Conservation (phyloP, 2,888 invertebrate species). For the Eilema depressum region DNA sequence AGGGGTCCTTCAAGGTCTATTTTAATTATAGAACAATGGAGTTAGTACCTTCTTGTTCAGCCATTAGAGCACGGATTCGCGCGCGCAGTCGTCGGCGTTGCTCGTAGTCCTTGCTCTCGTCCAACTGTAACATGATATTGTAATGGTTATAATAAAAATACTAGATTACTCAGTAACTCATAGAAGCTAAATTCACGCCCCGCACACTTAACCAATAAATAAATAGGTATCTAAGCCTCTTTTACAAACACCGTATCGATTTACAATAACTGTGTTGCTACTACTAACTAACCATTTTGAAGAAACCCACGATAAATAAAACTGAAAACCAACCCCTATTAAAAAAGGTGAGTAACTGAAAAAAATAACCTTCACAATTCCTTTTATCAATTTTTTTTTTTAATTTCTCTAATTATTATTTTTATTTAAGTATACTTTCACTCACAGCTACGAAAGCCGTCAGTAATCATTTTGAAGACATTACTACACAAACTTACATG, state of each 20-base stretch:
- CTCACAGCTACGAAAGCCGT: not conserved
- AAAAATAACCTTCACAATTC: too few relatives aligned
- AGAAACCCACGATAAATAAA: not conserved
- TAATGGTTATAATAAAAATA: not conserved
- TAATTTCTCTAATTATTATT: not conserved
- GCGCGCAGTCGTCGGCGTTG: constrained; percentile 93
- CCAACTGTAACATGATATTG: constrained; percentile 88
- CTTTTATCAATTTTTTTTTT: not conserved
- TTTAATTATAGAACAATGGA: not conserved
- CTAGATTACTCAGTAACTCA: too few relatives aligned
- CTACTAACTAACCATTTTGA: not conserved
- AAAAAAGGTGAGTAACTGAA: not conserved
- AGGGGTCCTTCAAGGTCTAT: not conserved
- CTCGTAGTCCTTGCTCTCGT: constrained; percentile 95
- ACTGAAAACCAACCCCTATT: not conserved
- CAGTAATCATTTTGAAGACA: not conserved
- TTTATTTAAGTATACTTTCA: not conserved
- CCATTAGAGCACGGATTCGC: constrained; percentile 93
- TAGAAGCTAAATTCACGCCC: too few relatives aligned
- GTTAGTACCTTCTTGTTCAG: constrained; percentile 93
- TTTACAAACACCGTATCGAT: too few relatives aligned
- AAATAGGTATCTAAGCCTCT: too few relatives aligned
- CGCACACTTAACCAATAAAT: too few relatives aligned
- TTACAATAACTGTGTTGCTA: too few relatives aligned
- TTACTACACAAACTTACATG: constrained; percentile 34